Conservation (phyloP, 2,888 invertebrate genomes). For the Anthophora plumipes region DNA sequence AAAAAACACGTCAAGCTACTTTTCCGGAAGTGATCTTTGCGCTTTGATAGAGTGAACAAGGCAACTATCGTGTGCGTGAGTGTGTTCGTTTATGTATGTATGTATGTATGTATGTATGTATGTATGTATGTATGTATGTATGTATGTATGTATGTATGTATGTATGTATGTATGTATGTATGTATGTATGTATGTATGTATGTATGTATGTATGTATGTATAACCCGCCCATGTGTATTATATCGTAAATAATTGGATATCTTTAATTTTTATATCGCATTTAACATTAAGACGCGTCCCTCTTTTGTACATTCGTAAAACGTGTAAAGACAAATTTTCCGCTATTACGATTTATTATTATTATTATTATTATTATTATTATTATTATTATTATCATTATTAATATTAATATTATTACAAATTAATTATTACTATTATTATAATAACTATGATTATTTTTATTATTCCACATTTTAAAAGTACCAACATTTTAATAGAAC, state of each 20-base stretch:
- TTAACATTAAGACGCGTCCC: slow-evolving; percentile 67
- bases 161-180: slow-evolving; percentile 61
- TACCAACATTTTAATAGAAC: slow-evolving; percentile 52
- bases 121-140: slow-evolving; percentile 61
- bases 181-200: slow-evolving; percentile 61
- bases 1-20: slow-evolving; percentile 30
- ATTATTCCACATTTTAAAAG: slow-evolving; percentile 61
- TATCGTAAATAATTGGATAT: slow-evolving; percentile 73
- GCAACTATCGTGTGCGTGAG: slow-evolving; percentile 63
- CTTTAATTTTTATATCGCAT: slow-evolving; percentile 77
- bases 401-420: slow-evolving; percentile 54
- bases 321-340: slow-evolving; percentile 77
- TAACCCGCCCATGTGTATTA: slow-evolving; percentile 70
- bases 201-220: slow-evolving; percentile 61
- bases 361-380: slow-evolving; percentile 31
- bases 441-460: slow-evolving; percentile 59
- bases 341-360: slow-evolving; percentile 68
- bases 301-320: slow-evolving; percentile 80
- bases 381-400: slow-evolving; percentile 46
- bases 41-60: slow-evolving; percentile 47
- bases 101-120: slow-evolving; percentile 59
- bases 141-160: slow-evolving; percentile 60
- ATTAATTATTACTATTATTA: slow-evolving; percentile 50
- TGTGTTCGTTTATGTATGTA: slow-evolving; percentile 45
- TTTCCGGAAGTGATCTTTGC: slow-evolving; percentile 48